phyloP scores from a whole-genome alignment of 2,888 invertebrate genomes.

The Cybosia mesomella region DNA sequence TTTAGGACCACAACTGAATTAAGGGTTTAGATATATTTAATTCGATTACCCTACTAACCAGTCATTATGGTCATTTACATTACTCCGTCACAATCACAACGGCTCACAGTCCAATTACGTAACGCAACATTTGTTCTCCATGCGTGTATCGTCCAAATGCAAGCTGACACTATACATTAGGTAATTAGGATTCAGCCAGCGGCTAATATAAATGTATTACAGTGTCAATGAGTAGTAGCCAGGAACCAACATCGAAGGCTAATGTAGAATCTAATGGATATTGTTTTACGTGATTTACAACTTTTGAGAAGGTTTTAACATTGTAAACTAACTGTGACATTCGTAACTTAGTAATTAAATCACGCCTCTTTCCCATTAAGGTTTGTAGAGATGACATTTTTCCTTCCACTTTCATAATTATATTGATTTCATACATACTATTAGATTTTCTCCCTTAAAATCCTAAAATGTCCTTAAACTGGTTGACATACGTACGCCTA shows the following conservation, averaged over 20 bases:
- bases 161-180: slow-evolving; percentile 40
- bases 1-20: no score
- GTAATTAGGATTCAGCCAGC: slow-evolving; percentile 43
- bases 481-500: no score
- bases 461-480: no score
- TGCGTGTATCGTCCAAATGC: slow-evolving; percentile 28
- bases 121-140: slow-evolving; percentile 22
- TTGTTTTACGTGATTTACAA: no score
- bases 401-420: no score
- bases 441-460: no score
- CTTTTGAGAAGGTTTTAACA: no score
- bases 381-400: no score
- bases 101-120: slow-evolving; percentile 18
- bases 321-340: no score
- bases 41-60: background rate
- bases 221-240: slow-evolving; percentile 31
- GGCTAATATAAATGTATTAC: slow-evolving; percentile 37
- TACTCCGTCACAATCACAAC: slow-evolving; percentile 13
- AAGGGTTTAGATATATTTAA: background rate
- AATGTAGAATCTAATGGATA: slow-evolving; percentile 8
- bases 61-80: slow-evolving; percentile 11
- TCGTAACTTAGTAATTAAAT: no score
- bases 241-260: background rate
- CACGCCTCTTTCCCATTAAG: no score
- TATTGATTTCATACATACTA: no score